Evolutionary conservation across 2,888 invertebrate species (phyloP), one percentile per base, ranked within the genome.

Genomic region (Chloromyia formosa): DNA sequence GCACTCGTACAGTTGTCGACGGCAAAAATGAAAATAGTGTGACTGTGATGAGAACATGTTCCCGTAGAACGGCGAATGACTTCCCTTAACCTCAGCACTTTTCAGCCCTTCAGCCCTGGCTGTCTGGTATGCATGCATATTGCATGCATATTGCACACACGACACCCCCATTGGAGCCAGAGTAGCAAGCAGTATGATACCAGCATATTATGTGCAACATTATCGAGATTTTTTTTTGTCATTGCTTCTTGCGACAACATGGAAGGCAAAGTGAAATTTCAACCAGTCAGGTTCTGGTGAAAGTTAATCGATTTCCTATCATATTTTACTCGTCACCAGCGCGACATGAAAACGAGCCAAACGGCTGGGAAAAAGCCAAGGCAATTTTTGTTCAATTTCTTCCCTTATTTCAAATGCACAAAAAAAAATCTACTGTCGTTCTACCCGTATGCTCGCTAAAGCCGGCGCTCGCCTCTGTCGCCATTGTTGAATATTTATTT

Each of bases 401-500:
- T 49, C 12, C 49, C 49, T 49, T 3, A n/a, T 49, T 49, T n/a
- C 3, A n/a, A 5, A 49, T 49, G 49, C 49, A 49, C 49, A 49
- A 12, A 49, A 49, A 49, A 49, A 35, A 49, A 12, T 10, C 49
- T 10, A 3, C 49, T n/a, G 2, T 10, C 5, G 49, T n/a, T n/a
- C 49, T n/a, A 49, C 14, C 49, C 14, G 3, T 49, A 49, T n/a
- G 7, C 27, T 35, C 27, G 7, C 27, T 35, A 7, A 2, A 4
- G 27, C 27, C 7, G 27, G 3, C 7, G 27, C 27, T n/a, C n/a
- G n/a, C n/a, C n/a, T 35, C 27, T n/a, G 49, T n/a, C 49, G 49
- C 16, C 49, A 49, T 49, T 49, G 49, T 49, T 49, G 49, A 49
- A 49, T 49, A 49, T 49, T 49, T 49, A 49, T 49, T 49, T 49